phyloP scores from a whole-genome alignment of 2,888 invertebrate genomes.

The Lissonota sp. region DNA sequence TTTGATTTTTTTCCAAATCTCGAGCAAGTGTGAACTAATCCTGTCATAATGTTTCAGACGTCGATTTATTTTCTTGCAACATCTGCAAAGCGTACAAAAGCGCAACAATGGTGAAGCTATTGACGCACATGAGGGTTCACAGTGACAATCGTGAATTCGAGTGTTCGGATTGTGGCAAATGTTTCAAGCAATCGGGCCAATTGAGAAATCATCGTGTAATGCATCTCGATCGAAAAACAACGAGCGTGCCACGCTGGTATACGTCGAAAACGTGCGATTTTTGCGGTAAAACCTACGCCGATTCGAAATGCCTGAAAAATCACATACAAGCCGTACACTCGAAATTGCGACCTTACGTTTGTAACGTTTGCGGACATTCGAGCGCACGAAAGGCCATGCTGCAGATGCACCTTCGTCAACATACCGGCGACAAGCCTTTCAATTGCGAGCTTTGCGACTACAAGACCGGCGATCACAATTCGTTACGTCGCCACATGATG shows the following conservation, averaged over 20 bases:
- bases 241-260: conserved; percentile 84
- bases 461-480: conserved; percentile 91
- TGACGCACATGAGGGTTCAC: conserved; percentile 88
- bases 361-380: conserved; percentile 90
- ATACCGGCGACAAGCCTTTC: conserved; percentile 92
- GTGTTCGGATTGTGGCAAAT: conserved; percentile 86
- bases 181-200: conserved; percentile 87
- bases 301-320: conserved; percentile 88
- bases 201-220: conserved; percentile 86
- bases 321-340: conserved; percentile 90
- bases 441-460: conserved; percentile 89
- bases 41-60: conserved; percentile 78
- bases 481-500: conserved; percentile 88
- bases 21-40: too few species aligned
- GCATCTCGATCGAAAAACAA: conserved; percentile 83
- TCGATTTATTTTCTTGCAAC: conserved; percentile 86
- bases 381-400: conserved; percentile 90
- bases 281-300: conserved; percentile 89
- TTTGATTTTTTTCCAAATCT: too few species aligned
- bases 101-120: conserved; percentile 85
- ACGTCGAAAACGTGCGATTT: conserved; percentile 88
- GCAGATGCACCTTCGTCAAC: conserved; percentile 89
- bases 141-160: conserved; percentile 84
- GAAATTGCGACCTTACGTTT: conserved; percentile 90
- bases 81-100: conserved; percentile 86